Percentiles rank a stretch among this genome's conserved stretches.
Conservation (phyloP, 2,113 vertebrate species). For the Kryptolebias marmoratus region DNA sequence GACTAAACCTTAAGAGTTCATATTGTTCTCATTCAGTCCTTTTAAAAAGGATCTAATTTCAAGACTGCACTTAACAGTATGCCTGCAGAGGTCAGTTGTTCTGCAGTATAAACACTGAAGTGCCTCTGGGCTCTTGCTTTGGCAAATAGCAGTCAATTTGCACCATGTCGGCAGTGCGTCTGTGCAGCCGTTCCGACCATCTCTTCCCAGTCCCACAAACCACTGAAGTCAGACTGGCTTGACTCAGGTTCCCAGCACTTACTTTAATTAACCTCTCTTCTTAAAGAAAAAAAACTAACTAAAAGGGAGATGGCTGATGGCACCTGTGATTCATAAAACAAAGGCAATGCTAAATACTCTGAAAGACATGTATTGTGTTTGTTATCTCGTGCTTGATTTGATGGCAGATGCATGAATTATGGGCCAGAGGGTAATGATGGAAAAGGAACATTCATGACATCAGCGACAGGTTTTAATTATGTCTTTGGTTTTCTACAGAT, state of each 20-base stretch:
- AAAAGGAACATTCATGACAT: neutral
- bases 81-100: conserved; percentile 30
- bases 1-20: too few species aligned
- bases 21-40: neutral
- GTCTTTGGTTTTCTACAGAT: conserved; percentile 25
- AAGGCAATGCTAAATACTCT: conserved; percentile 43
- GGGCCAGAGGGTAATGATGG: too few species aligned
- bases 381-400: conserved; percentile 38
- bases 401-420: neutral
- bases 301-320: conserved; percentile 39
- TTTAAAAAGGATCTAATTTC: neutral
- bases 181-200: conserved; percentile 30
- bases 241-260: conserved; percentile 69
- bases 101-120: conserved; percentile 46
- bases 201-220: conserved; percentile 43
- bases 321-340: conserved; percentile 48
- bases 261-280: conserved; percentile 56
- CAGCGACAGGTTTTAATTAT: conserved; percentile 32
- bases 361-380: conserved; percentile 48
- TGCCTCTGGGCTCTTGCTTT: conserved; percentile 36
- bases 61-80: conserved; percentile 36
- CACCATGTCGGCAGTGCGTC: conserved; percentile 32
- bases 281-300: conserved; percentile 44
- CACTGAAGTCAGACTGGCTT: conserved; percentile 43
- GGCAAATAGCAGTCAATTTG: conserved; percentile 54